A percentile compares a stretch with the other conserved stretches of the same genome.
Conservation (phyloP, 2,797 vertebrate genomes). For the Varecia variegata region DNA sequence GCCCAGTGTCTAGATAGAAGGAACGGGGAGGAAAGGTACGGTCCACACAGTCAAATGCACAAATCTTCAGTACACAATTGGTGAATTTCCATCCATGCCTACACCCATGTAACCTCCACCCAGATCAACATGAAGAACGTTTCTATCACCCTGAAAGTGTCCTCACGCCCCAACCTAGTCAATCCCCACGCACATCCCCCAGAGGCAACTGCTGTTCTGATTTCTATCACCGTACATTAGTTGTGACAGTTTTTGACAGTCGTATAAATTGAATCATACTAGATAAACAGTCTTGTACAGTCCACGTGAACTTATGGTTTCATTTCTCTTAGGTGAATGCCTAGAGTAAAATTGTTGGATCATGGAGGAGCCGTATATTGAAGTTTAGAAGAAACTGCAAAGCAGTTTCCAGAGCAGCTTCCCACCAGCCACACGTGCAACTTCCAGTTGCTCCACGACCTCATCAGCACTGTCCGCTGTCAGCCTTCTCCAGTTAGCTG, state of each 20-base stretch:
- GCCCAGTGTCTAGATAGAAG: not conserved
- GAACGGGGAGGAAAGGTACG: not conserved
- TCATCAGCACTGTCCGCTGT: not conserved
- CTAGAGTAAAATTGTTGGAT: not conserved
- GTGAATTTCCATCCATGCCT: not conserved
- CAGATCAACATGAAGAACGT: not conserved
- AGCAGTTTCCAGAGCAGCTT: not conserved
- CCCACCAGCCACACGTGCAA: accelerated
- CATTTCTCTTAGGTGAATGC: not conserved
- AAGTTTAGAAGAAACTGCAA: not conserved
- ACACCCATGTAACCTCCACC: not conserved
- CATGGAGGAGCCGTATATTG: not conserved
- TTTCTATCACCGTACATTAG: not conserved
- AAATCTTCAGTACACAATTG: not conserved
- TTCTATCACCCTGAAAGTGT: not conserved
- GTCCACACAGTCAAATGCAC: not conserved
- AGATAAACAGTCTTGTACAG: not conserved
- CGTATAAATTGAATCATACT: not conserved
- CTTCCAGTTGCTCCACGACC: not conserved
- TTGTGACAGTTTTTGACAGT: not conserved
- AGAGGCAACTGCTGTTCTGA: not conserved
- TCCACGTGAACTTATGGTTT: not conserved
- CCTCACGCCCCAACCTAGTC: not conserved
- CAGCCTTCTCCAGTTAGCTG: not conserved
- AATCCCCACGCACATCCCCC: not conserved